Evolutionary conservation across 2,797 vertebrate species (phyloP).

Genomic region (Clarias platycephalus): DNA sequence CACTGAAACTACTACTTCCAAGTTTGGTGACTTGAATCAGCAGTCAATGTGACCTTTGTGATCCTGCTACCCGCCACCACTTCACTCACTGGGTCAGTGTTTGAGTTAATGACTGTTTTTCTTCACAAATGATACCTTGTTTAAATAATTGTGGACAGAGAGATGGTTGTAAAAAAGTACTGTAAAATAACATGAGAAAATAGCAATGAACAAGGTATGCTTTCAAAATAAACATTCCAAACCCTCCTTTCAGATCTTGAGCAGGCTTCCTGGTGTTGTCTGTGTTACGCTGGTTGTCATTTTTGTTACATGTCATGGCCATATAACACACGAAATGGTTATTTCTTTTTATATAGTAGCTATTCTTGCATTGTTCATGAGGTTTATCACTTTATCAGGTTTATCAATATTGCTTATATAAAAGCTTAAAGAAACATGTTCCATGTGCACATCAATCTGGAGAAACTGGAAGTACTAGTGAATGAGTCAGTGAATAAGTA

Average conservation of each 20-base stretch:
- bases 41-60: background rate
- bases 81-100: background rate
- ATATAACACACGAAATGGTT: background rate
- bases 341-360: background rate
- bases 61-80: background rate
- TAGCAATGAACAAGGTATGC: background rate
- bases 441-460: background rate
- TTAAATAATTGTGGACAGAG: background rate
- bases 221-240: constrained; percentile 28
- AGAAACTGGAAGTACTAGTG: background rate
- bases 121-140: background rate
- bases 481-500: background rate
- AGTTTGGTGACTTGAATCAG: background rate
- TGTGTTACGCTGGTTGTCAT: background rate
- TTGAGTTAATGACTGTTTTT: background rate
- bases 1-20: background rate
- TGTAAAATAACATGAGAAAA: constrained; percentile 2
- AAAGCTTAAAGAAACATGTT: background rate
- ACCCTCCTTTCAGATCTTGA: background rate
- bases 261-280: background rate
- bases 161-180: background rate
- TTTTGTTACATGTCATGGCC: no score
- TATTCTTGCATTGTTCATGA: background rate
- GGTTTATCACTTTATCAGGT: background rate
- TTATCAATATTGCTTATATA: background rate